Conservation (phyloP, 1,140 invertebrate genomes). For the Zaprionus tsacasi region DNA sequence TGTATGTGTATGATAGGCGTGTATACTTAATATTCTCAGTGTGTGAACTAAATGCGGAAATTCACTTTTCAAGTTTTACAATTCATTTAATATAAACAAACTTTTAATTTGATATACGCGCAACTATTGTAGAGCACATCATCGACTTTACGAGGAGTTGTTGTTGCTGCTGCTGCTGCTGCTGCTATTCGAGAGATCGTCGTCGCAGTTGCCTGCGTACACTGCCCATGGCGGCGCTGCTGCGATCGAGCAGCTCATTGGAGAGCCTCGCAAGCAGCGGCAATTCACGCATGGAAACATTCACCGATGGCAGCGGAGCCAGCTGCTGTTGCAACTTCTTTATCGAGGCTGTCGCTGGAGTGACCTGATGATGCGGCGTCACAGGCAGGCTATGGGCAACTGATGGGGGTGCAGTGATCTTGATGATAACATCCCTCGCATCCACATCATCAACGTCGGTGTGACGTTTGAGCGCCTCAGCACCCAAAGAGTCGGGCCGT, state of each 20-base stretch:
- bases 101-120: constrained; percentile 65
- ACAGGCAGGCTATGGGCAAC: constrained; percentile 67
- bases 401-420: constrained; percentile 38
- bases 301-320: constrained; percentile 77
- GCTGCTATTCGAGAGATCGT: constrained; percentile 73
- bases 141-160: background rate
- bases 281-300: constrained; percentile 82
- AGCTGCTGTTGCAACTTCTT: constrained; percentile 79
- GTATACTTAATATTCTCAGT: constrained; percentile 66
- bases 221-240: constrained; percentile 62
- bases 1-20: constrained; percentile 53
- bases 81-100: constrained; percentile 81
- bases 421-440: constrained; percentile 43
- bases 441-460: constrained; percentile 54
- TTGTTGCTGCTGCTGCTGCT: constrained; percentile 2
- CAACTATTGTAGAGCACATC: constrained; percentile 10
- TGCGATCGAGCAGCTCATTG: constrained; percentile 73
- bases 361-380: constrained; percentile 68
- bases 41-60: constrained; percentile 66
- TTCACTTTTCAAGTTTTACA: constrained; percentile 47
- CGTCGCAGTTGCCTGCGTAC: constrained; percentile 64
- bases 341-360: constrained; percentile 46
- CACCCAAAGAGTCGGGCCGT: constrained; percentile 73
- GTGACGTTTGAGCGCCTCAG: constrained; percentile 69
- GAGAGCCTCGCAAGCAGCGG: constrained; percentile 77